Percentiles rank a stretch among this genome's conserved stretches.
Evolutionary conservation across 2,113 vertebrate species (phyloP).

Genomic region (Hirundichthys speculiger): DNA sequence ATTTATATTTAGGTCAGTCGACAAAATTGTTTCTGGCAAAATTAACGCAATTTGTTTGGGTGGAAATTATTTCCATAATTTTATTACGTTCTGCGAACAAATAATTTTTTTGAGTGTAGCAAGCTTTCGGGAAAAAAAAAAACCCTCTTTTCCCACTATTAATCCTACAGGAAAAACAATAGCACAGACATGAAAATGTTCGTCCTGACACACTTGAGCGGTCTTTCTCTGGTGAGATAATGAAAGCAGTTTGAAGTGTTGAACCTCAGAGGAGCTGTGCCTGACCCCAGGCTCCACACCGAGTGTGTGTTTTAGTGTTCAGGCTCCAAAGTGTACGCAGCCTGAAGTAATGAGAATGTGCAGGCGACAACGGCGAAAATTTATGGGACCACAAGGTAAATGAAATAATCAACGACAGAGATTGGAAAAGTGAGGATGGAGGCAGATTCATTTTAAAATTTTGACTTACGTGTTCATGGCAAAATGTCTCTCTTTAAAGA

Average conservation of each 20-base stretch:
- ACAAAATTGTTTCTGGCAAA: too few relatives aligned
- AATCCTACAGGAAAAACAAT: constrained; percentile 30
- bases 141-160: constrained; percentile 7
- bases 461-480: constrained; percentile 19
- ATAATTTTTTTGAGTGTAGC: too few relatives aligned
- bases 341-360: constrained; percentile 3
- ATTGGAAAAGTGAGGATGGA: constrained; percentile 3
- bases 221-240: constrained; percentile 29
- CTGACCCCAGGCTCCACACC: constrained; percentile 13
- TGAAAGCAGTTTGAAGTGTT: constrained; percentile 13
- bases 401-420: constrained; percentile 33
- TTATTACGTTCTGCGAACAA: too few relatives aligned
- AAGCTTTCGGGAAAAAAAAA: constrained; percentile 28
- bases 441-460: constrained; percentile 19
- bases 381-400: constrained; percentile 12
- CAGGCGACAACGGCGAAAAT: constrained; percentile 1
- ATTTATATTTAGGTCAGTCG: too few relatives aligned
- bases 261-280: constrained; percentile 18
- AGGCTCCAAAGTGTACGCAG: constrained; percentile 9
- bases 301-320: constrained; percentile 16
- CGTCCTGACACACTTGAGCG: constrained; percentile 33
- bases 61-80: too few relatives aligned
- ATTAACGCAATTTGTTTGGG: too few relatives aligned
- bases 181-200: constrained; percentile 6
- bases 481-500: neutral